These are phyloP conservation scores for Gallinago paraguaiae DNA, from an alignment of 2,113 vertebrate species.

Conservation along the genomic window DNA sequence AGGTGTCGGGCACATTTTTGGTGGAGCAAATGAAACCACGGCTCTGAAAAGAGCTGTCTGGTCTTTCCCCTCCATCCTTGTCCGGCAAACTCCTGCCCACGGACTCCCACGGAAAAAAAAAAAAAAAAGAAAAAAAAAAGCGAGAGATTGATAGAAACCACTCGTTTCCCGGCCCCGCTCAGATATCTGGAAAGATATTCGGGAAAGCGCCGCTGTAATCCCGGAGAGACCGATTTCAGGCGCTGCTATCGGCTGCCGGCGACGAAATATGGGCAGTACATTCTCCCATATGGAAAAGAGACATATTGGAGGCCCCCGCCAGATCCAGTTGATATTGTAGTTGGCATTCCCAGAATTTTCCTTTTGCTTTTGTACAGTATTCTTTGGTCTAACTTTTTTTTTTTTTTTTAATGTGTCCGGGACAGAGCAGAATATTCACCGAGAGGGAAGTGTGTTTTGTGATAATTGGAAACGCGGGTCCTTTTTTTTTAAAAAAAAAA, in stretches of 20 bases:
- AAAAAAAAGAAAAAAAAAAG: neutral
- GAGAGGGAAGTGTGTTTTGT: neutral
- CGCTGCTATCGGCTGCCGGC: neutral
- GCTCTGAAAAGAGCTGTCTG: neutral
- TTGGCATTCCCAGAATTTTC: neutral
- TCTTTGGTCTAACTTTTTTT: neutral
- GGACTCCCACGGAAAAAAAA: neutral
- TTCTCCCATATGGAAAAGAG: neutral
- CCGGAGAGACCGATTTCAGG: neutral
- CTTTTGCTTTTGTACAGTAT: neutral
- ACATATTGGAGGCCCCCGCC: neutral
- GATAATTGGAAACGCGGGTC: neutral
- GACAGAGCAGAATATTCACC: neutral
- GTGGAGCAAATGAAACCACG: neutral
- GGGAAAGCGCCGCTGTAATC: neutral
- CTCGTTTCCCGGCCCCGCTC: neutral
- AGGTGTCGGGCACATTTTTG: neutral
- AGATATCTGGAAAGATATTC: neutral
- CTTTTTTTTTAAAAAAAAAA: neutral
- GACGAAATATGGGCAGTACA: neutral
- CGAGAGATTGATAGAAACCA: neutral
- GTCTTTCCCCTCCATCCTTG: neutral
- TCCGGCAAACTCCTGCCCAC: neutral
- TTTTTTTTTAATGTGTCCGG: neutral
- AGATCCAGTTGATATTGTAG: neutral